Conservation (phyloP, 1,140 invertebrate species). For the Octopus sinensis region DNA sequence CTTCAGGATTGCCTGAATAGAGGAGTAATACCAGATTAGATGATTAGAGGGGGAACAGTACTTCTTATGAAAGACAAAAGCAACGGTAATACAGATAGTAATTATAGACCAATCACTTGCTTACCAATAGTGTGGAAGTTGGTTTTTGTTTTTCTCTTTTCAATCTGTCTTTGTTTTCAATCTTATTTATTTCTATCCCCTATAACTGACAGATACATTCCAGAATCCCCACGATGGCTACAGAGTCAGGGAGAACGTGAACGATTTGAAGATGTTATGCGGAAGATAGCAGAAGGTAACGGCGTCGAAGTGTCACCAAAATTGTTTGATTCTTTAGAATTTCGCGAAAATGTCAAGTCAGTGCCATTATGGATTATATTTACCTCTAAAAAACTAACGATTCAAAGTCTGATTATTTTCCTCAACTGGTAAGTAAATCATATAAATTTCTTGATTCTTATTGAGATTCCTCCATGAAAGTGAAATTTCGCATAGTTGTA, state of each 20-base stretch:
- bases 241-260: constrained; percentile 28
- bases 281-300: constrained; percentile 34
- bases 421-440: constrained; percentile 30
- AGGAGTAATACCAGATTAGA: no score
- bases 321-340: constrained; percentile 19
- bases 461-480: no score
- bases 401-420: constrained; percentile 27
- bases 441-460: no score
- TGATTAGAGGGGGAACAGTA: no score
- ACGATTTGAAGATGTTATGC: constrained; percentile 30
- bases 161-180: neutral
- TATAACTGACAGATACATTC: constrained; percentile 26
- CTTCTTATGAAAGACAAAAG: no score
- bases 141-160: neutral
- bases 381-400: constrained; percentile 17
- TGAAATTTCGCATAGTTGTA: no score
- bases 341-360: neutral
- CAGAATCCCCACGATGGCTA: constrained; percentile 43
- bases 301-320: constrained; percentile 26
- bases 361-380: constrained; percentile 60
- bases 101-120: no score
- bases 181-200: neutral
- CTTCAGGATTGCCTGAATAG: no score
- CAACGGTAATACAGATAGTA: no score
- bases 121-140: no score